These are phyloP conservation scores for Drosophila miranda DNA, from an alignment of 1,140 invertebrate species.

Conservation along the genomic window DNA sequence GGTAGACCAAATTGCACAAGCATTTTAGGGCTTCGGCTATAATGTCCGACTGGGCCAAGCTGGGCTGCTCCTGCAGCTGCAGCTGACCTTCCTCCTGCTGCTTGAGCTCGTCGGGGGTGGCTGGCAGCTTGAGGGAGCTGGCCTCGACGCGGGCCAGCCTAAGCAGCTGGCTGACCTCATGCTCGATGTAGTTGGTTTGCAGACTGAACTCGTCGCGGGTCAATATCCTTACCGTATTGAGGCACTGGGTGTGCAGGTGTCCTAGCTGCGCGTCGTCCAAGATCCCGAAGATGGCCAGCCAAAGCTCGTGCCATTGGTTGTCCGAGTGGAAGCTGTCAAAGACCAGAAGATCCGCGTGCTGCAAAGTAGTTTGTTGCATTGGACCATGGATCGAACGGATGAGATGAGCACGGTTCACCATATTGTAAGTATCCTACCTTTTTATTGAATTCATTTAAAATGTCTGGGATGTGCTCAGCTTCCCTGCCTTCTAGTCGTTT, in stretches of 20 bases:
- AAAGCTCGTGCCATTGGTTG: slow-evolving; percentile 83
- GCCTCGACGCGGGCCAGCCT: slow-evolving; percentile 83
- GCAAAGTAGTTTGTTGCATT: slow-evolving; percentile 18
- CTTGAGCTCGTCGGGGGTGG: slow-evolving; percentile 83
- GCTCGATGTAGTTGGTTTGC: slow-evolving; percentile 87
- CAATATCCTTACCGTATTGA: slow-evolving; percentile 84
- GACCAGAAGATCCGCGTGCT: slow-evolving; percentile 83
- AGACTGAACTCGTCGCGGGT: slow-evolving; percentile 90
- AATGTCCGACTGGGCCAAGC: slow-evolving; percentile 37
- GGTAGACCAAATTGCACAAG: slow-evolving; percentile 94
- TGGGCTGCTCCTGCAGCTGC: slow-evolving; percentile 26
- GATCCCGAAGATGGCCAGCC: slow-evolving; percentile 84
- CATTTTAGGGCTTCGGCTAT: slow-evolving; percentile 92
- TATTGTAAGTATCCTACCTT: slow-evolving; percentile 24
- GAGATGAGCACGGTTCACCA: slow-evolving; percentile 26
- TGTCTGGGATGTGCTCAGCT: slow-evolving; percentile 47
- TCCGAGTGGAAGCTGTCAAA: slow-evolving; percentile 84
- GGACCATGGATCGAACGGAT: background rate
- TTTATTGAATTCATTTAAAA: slow-evolving; percentile 69
- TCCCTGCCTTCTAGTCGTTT: slow-evolving; percentile 67
- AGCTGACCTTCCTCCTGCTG: slow-evolving; percentile 25
- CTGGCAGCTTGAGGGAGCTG: slow-evolving; percentile 33
- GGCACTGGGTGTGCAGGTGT: slow-evolving; percentile 82
- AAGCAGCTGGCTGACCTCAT: slow-evolving; percentile 87
- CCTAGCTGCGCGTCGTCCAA: slow-evolving; percentile 81